phyloP scores from a whole-genome alignment of 2,888 invertebrate species.

The Galerucella calmariensis region DNA sequence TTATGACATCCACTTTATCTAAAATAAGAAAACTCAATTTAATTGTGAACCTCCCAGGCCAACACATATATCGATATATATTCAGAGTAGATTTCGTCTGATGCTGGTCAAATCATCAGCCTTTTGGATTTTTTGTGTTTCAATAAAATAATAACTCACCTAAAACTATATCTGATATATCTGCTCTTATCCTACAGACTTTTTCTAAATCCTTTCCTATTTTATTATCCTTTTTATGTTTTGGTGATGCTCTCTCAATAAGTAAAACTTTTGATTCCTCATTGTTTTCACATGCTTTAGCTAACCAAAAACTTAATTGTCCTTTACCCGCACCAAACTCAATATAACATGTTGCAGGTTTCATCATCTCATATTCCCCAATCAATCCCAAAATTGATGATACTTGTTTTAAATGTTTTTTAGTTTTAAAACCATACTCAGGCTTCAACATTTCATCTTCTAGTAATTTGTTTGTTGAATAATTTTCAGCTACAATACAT shows the following conservation, averaged over 20 bases:
- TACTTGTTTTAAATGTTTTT: conserved; percentile 82
- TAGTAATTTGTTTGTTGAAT: conserved; percentile 65
- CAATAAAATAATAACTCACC: conserved; percentile 5
- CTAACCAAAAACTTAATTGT: conserved; percentile 82
- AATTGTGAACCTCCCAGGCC: neutral
- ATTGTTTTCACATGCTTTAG: conserved; percentile 68
- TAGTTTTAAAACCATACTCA: conserved; percentile 72
- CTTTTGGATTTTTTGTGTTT: too few species aligned
- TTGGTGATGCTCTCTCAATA: conserved; percentile 82
- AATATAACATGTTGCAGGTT: conserved; percentile 76
- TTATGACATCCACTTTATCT: conserved; percentile 67
- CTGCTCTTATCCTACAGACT: conserved; percentile 78
- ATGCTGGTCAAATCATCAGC: too few species aligned
- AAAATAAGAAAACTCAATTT: conserved; percentile 62
- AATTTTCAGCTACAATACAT: conserved; percentile 53
- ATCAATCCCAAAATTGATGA: conserved; percentile 80
- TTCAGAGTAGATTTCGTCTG: neutral
- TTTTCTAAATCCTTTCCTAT: conserved; percentile 64
- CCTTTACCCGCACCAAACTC: conserved; percentile 94
- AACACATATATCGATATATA: neutral
- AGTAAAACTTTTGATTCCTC: conserved; percentile 72
- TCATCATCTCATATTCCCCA: conserved; percentile 71
- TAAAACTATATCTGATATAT: conserved; percentile 82
- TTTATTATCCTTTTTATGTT: conserved; percentile 67
- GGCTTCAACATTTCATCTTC: conserved; percentile 66